These are phyloP conservation scores for Rhagoletis zephyria DNA, from an alignment of 1,140 invertebrate genomes.

Conservation along the genomic window DNA sequence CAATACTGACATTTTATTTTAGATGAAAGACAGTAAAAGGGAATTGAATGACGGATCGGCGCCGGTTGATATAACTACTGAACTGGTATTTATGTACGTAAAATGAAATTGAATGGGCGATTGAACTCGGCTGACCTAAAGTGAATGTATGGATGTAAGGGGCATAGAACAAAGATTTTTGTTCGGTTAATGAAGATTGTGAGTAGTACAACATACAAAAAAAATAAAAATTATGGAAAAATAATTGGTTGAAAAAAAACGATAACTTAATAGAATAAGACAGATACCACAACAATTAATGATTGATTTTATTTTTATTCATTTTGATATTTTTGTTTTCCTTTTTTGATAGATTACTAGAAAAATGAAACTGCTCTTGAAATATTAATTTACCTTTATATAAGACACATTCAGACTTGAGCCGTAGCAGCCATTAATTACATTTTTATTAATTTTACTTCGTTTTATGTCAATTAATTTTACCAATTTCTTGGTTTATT, in stretches of 20 bases:
- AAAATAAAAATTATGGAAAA: not conserved
- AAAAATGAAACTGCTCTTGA: not conserved
- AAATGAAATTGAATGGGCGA: slow-evolving; percentile 27
- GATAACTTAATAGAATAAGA: not conserved
- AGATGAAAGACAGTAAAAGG: not conserved
- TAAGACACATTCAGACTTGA: not conserved
- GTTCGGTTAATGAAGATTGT: not conserved
- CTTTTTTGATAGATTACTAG: not conserved
- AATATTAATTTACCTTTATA: no score
- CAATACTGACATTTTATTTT: slow-evolving; percentile 15
- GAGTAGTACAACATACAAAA: not conserved
- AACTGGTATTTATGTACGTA: not conserved
- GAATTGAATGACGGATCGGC: not conserved
- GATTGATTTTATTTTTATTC: not conserved
- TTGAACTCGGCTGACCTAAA: not conserved
- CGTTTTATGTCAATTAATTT: not conserved
- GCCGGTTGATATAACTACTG: no score
- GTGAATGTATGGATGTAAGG: not conserved
- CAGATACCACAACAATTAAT: not conserved
- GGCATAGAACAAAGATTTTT: not conserved
- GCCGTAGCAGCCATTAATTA: slow-evolving; percentile 14
- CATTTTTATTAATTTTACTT: slow-evolving; percentile 52
- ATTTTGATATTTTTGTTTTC: not conserved
- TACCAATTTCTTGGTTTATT: not conserved
- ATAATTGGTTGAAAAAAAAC: not conserved